Conservation (phyloP, 2,888 invertebrate genomes). For the Morpho deidamia region DNA sequence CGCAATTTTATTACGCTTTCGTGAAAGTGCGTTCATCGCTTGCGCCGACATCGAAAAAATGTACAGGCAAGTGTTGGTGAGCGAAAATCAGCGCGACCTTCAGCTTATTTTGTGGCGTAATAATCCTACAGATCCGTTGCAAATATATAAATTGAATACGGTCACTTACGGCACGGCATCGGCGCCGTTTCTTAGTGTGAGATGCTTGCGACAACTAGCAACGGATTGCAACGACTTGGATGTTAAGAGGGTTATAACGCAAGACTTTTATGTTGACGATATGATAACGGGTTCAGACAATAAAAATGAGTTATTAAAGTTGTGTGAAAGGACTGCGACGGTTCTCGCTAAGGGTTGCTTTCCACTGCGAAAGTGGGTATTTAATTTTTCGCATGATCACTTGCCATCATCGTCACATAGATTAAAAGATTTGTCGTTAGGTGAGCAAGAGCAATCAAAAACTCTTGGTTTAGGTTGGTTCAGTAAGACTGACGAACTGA, state of each 20-base stretch:
- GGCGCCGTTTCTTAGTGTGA: slow-evolving; percentile 33
- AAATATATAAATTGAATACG: slow-evolving; percentile 24
- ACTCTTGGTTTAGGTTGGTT: slow-evolving; percentile 22
- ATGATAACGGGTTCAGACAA: slow-evolving; percentile 24
- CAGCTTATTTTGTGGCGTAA: slow-evolving; percentile 18
- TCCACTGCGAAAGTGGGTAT: slow-evolving; percentile 18
- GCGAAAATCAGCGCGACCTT: slow-evolving; percentile 10
- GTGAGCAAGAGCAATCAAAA: slow-evolving; percentile 9
- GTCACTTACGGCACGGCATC: slow-evolving; percentile 29
- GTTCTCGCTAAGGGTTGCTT: slow-evolving; percentile 12
- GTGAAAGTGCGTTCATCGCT: slow-evolving; percentile 21
- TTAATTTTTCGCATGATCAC: slow-evolving; percentile 7
- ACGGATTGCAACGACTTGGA: not conserved
- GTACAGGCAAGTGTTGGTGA: slow-evolving; percentile 19
- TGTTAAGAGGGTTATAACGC: slow-evolving; percentile 21
- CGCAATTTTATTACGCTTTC: slow-evolving; percentile 26
- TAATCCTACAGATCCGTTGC: slow-evolving; percentile 2
- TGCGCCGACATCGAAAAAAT: slow-evolving; percentile 30
- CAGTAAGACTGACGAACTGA: slow-evolving; percentile 11
- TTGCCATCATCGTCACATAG: not conserved
- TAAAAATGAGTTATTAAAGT: not conserved
- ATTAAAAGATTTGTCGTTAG: not conserved
- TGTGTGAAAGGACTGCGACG: not conserved
- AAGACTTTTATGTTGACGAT: slow-evolving; percentile 31
- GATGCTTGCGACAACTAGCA: slow-evolving; percentile 32